Evolutionary conservation across 2,113 vertebrate species (phyloP), one percentile per base, ranked within the genome.

Genomic region (Upupa epops): DNA sequence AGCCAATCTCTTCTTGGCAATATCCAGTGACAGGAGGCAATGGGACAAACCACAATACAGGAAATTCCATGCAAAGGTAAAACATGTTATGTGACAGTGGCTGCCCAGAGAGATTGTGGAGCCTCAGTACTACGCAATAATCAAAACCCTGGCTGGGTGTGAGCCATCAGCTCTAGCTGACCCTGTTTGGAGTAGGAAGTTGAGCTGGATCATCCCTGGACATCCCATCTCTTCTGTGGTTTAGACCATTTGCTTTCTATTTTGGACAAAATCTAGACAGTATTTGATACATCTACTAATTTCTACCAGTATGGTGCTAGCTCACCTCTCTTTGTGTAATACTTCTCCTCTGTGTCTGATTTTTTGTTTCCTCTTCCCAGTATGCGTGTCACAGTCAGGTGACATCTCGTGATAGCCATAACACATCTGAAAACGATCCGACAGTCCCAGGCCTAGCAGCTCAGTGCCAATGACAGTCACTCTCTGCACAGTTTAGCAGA

Each of bases 401-500:
- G 69, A 76, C 56, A 92, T 89, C 66, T 95, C 77, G 17, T 24
- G 31, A 46, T 58, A 93, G 48, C 59, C 60, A 26, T 64, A 83
- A 92, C 45, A 88, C 51, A 75, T 79, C 72, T 69, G 75, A 83
- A 88, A 94, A 56, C 49, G 90, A 78, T 64, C 52, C 79, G 78
- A 19, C 34, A 40, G 9, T 29, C 66, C 26, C 54, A 94, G 9
- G 31, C n/a, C 65, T 77, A 28, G 52, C 65, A 51, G 20, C 32
- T 69, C 40, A 40, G 18, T 68, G 48, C 83, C 76, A 94, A 63
- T 66, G 15, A 52, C 49, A 74, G 45, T 25, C 49, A 68, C 72
- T 85, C 51, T 87, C 31, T 55, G 9, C 70, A 83, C 34, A 59
- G 34, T 17, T 90, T 83, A 80, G 29, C 60, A 88, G 37, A 54